Evolutionary conservation across 2,797 vertebrate species (phyloP).

Genomic region (Megalops cyprinoides): DNA sequence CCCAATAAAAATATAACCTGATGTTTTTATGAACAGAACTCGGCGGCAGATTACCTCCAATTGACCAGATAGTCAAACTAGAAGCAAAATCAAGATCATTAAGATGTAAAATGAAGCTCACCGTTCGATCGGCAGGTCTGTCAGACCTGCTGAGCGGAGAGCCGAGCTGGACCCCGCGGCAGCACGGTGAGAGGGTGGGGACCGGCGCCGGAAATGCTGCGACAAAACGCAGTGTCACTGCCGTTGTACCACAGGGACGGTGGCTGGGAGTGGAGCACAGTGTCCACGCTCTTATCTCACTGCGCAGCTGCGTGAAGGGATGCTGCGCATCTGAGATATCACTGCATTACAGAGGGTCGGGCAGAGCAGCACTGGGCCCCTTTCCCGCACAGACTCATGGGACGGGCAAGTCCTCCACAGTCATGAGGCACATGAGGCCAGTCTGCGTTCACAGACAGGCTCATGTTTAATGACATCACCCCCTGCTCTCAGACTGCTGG

Average conservation of each 20-base stretch:
- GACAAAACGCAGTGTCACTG: background rate
- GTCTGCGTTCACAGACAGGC: background rate
- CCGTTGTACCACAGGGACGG: background rate
- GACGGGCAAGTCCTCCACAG: background rate
- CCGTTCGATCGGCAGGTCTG: too few relatives aligned
- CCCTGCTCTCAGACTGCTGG: background rate
- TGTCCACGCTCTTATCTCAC: background rate
- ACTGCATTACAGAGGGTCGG: background rate
- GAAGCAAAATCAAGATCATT: too few relatives aligned
- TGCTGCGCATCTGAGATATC: background rate
- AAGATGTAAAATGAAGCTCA: too few relatives aligned
- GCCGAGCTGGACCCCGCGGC: background rate
- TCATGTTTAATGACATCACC: constrained; percentile 5
- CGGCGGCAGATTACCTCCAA: too few relatives aligned
- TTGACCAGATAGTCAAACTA: too few relatives aligned
- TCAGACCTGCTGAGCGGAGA: too few relatives aligned
- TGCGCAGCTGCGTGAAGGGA: background rate
- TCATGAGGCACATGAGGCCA: background rate
- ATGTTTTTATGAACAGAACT: too few relatives aligned
- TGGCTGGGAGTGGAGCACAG: background rate
- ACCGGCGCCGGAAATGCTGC: too few relatives aligned
- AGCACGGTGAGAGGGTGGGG: background rate
- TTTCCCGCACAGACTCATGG: background rate
- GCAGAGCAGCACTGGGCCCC: too few relatives aligned
- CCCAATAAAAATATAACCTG: too few relatives aligned